These are phyloP conservation scores for Ptychobarbus kaznakovi DNA, from an alignment of 2,797 vertebrate species.

Conservation along the genomic window DNA sequence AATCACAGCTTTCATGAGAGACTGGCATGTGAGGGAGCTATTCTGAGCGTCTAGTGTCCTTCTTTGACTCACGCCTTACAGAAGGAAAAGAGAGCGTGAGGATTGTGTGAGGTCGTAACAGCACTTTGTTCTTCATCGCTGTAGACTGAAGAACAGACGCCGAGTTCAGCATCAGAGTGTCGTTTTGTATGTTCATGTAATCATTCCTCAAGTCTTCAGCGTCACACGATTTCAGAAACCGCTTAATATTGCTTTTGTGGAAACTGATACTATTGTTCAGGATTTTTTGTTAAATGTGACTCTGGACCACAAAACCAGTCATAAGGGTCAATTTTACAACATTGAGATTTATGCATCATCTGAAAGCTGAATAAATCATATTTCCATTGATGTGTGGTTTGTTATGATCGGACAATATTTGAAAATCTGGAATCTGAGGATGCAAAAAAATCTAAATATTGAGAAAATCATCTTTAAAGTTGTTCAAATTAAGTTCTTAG, in stretches of 20 bases:
- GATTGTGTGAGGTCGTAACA: constrained; percentile 43
- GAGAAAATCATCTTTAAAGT: too few species aligned
- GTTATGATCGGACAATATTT: not conserved
- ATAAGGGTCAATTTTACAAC: not conserved
- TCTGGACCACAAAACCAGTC: not conserved
- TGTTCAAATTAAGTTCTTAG: too few species aligned
- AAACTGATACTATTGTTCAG: not conserved
- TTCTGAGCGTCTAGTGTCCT: constrained; percentile 38
- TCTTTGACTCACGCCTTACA: constrained; percentile 20
- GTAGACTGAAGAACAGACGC: constrained; percentile 29
- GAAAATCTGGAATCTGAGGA: not conserved
- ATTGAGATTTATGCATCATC: not conserved
- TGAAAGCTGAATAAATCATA: not conserved
- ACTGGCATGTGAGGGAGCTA: constrained; percentile 38
- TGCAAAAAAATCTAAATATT: too few species aligned
- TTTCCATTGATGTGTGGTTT: not conserved
- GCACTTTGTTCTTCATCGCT: constrained; percentile 51
- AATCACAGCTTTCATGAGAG: constrained; percentile 55
- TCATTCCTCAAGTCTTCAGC: not conserved
- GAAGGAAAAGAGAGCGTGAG: constrained; percentile 21
- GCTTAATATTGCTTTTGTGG: not conserved
- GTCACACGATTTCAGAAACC: not conserved
- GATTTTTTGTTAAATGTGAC: not conserved
- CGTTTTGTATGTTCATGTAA: constrained; percentile 11
- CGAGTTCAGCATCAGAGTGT: constrained; percentile 1